Evolutionary conservation across 2,888 invertebrate species (phyloP).

Genomic region (Oligia strigilis): DNA sequence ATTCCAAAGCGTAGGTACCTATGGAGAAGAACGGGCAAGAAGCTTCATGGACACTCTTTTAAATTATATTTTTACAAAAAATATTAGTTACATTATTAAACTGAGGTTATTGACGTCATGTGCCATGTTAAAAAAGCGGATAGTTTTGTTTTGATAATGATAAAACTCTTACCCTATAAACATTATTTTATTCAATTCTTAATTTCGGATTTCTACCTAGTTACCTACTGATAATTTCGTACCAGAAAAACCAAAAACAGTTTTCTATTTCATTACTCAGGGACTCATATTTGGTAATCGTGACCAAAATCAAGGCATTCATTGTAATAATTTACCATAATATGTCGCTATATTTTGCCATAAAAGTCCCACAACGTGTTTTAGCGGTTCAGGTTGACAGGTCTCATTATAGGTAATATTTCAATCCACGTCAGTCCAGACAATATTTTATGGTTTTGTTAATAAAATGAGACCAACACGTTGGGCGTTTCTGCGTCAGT

Average conservation of each 20-base stretch:
- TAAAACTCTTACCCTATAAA: not conserved
- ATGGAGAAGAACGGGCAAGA: too few species aligned
- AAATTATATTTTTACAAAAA: too few species aligned
- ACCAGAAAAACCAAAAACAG: not conserved
- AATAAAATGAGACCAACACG: constrained; percentile 19
- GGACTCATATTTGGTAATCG: not conserved
- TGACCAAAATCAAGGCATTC: constrained; percentile 12
- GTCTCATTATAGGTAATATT: constrained; percentile 58
- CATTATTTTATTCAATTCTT: not conserved
- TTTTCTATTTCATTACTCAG: not conserved
- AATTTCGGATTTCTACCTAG: not conserved
- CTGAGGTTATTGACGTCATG: too few species aligned
- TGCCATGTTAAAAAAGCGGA: not conserved
- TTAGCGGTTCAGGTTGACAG: constrained; percentile 48
- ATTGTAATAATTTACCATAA: constrained; percentile 34
- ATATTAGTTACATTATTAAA: too few species aligned
- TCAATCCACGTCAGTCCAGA: constrained; percentile 40
- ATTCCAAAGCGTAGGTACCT: too few species aligned
- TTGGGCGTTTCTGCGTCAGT: constrained; percentile 2
- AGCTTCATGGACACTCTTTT: too few species aligned
- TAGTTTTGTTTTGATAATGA: not conserved
- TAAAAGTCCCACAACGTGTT: constrained; percentile 45
- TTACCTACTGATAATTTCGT: not conserved
- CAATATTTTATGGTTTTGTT: constrained; percentile 44
- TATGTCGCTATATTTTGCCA: constrained; percentile 22